phyloP scores from a whole-genome alignment of 1,140 invertebrate genomes.

The Limonius californicus region DNA sequence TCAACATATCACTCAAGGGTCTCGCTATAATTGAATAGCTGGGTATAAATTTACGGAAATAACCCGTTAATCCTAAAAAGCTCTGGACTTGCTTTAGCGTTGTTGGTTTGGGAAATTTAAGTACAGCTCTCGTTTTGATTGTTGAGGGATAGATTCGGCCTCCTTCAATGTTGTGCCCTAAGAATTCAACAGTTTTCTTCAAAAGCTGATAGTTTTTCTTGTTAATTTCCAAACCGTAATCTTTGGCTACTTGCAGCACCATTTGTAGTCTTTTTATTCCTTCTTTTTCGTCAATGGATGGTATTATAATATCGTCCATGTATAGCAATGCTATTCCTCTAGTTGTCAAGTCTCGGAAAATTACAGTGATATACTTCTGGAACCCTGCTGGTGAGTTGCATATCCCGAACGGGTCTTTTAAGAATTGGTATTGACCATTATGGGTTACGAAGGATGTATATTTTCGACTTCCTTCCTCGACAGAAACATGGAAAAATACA shows the following conservation, averaged over 20 bases:
- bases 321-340: neutral
- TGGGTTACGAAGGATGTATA: slow-evolving; percentile 8
- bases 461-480: slow-evolving; percentile 22
- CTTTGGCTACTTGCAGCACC: slow-evolving; percentile 25
- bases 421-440: slow-evolving; percentile 25
- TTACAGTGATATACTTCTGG: neutral
- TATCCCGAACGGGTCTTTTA: slow-evolving; percentile 14
- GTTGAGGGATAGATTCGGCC: slow-evolving; percentile 26
- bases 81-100: slow-evolving; percentile 24
- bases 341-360: neutral
- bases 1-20: slow-evolving; percentile 24
- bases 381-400: neutral
- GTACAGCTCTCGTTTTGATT: slow-evolving; percentile 28
- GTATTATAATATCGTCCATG: neutral
- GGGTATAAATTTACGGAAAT: slow-evolving; percentile 34
- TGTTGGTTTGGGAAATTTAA: slow-evolving; percentile 29
- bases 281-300: neutral
- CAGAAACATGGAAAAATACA: slow-evolving; percentile 26
- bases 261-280: slow-evolving; percentile 23
- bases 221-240: slow-evolving; percentile 26
- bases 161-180: slow-evolving; percentile 33
- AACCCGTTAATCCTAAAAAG: slow-evolving; percentile 31
- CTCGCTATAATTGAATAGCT: slow-evolving; percentile 24
- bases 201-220: slow-evolving; percentile 20
- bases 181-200: slow-evolving; percentile 24